Evolutionary conservation across 1,140 invertebrate species (phyloP).

Genomic region (Scaptomyza graminum): DNA sequence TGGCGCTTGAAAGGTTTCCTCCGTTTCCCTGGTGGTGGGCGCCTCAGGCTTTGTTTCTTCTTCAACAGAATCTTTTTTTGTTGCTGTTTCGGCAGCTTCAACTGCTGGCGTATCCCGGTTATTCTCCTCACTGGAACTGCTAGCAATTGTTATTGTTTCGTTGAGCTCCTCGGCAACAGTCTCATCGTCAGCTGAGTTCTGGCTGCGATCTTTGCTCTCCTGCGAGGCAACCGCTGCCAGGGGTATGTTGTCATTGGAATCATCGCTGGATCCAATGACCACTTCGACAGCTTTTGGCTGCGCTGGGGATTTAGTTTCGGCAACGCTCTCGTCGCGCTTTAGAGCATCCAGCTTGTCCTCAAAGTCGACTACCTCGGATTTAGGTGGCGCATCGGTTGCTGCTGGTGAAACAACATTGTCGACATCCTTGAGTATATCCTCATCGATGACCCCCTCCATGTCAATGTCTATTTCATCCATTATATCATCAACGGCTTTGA

Average conservation of each 20-base stretch:
- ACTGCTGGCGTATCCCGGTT: conserved; percentile 11
- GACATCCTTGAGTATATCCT: conserved; percentile 71
- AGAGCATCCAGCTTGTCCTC: conserved; percentile 62
- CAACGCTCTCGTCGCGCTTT: conserved; percentile 45
- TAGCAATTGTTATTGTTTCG: conserved; percentile 61
- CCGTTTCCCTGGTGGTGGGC: not conserved
- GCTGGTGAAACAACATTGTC: conserved; percentile 54
- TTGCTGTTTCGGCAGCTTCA: conserved; percentile 1
- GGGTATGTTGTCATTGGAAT: conserved; percentile 74
- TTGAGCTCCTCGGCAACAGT: conserved; percentile 52
- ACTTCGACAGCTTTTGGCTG: conserved; percentile 51
- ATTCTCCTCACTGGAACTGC: conserved; percentile 67
- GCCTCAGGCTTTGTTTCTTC: not conserved
- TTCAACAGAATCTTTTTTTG: not conserved
- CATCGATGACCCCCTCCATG: conserved; percentile 70
- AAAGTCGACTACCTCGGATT: conserved; percentile 55
- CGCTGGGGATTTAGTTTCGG: conserved; percentile 12
- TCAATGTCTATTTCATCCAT: conserved; percentile 81
- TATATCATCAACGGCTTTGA: conserved; percentile 74
- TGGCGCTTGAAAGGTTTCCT: not conserved
- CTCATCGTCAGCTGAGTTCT: conserved; percentile 42
- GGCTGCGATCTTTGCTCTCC: conserved; percentile 53
- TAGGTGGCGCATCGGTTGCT: conserved; percentile 8
- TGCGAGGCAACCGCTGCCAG: conserved; percentile 65
- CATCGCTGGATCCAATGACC: conserved; percentile 72